Percentiles rank a stretch among this genome's conserved stretches.
Evolutionary conservation across 2,888 invertebrate genomes (phyloP).

Genomic region (Pilophorus perplexus): DNA sequence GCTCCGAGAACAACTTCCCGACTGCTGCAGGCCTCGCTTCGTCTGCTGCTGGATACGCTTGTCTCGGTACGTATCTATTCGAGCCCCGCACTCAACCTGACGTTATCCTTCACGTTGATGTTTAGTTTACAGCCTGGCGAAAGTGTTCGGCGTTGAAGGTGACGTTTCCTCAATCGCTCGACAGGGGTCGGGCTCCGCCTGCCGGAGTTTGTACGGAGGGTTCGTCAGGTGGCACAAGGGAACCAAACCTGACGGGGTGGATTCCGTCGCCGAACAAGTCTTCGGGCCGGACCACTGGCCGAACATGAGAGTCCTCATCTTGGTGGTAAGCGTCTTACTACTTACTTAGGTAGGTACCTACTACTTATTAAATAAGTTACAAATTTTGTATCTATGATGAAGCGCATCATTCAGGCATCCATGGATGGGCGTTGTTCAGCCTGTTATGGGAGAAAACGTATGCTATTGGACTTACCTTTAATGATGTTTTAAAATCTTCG

Average conservation of each 20-base stretch:
- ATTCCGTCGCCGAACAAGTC: slow-evolving; percentile 75
- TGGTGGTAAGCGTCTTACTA: slow-evolving; percentile 67
- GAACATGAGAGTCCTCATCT: slow-evolving; percentile 80
- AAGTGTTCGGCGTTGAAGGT: slow-evolving; percentile 69
- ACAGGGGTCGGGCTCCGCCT: slow-evolving; percentile 92
- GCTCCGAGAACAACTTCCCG: slow-evolving; percentile 95
- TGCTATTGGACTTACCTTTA: too few species aligned
- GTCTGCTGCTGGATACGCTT: slow-evolving; percentile 97
- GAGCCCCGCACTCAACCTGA: too few species aligned
- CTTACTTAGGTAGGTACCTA: too few species aligned
- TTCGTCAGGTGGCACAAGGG: slow-evolving; percentile 92
- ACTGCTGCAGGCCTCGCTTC: slow-evolving; percentile 98
- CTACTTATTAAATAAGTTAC: too few species aligned
- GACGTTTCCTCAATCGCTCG: slow-evolving; percentile 77
- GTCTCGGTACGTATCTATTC: slow-evolving; percentile 61
- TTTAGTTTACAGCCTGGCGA: slow-evolving; percentile 58
- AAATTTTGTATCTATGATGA: too few species aligned
- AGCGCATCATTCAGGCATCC: too few species aligned
- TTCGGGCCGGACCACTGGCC: slow-evolving; percentile 79
- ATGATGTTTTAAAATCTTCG: too few species aligned
- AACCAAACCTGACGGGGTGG: slow-evolving; percentile 61
- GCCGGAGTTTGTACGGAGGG: slow-evolving; percentile 90
- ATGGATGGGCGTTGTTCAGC: too few species aligned
- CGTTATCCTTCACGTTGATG: too few species aligned
- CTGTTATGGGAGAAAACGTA: too few species aligned